Percentiles rank a stretch among this genome's conserved stretches.
phyloP scores from a whole-genome alignment of 1,140 invertebrate species.

The Pseudomyrmex pallidus region DNA sequence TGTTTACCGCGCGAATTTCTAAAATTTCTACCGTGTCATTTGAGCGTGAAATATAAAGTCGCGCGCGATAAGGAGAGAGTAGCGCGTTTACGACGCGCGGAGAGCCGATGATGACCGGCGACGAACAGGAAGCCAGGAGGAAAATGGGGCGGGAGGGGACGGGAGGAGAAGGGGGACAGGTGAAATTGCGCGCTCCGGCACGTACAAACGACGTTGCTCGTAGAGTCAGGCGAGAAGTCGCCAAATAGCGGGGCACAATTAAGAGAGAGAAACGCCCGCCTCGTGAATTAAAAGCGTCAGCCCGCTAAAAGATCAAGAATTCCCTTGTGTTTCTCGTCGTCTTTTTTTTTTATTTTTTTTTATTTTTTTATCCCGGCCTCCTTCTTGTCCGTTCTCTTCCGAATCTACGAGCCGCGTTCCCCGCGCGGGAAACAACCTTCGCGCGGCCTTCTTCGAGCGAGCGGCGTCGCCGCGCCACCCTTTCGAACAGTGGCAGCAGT shows the following conservation, averaged over 20 bases:
- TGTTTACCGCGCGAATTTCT: not conserved
- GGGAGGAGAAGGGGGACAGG: not conserved
- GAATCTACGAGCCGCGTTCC: slow-evolving; percentile 37
- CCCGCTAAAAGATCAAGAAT: slow-evolving; percentile 81
- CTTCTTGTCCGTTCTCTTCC: not conserved
- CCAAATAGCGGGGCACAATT: slow-evolving; percentile 68
- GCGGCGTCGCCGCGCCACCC: slow-evolving; percentile 1
- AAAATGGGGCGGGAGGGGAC: slow-evolving; percentile 14
- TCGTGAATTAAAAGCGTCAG: slow-evolving; percentile 81
- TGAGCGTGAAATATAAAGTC: not conserved
- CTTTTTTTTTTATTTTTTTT: slow-evolving; percentile 49
- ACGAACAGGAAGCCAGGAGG: not conserved
- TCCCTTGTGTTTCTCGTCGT: slow-evolving; percentile 70
- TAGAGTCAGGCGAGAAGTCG: slow-evolving; percentile 67
- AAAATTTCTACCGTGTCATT: not conserved
- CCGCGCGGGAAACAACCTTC: slow-evolving; percentile 38
- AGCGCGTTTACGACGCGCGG: not conserved
- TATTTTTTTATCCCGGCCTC: slow-evolving; percentile 23
- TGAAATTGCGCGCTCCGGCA: slow-evolving; percentile 18
- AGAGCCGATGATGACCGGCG: slow-evolving; percentile 13
- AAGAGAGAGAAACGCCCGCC: slow-evolving; percentile 76
- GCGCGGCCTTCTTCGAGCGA: slow-evolving; percentile 21
- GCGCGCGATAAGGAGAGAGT: not conserved
- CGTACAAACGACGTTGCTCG: slow-evolving; percentile 47
- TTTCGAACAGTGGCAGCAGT: not conserved